Percentiles rank a stretch among this genome's conserved stretches.
These are phyloP conservation scores for Meloidogyne floridensis DNA, from an alignment of 1,140 invertebrate species.

Conservation along the genomic window DNA sequence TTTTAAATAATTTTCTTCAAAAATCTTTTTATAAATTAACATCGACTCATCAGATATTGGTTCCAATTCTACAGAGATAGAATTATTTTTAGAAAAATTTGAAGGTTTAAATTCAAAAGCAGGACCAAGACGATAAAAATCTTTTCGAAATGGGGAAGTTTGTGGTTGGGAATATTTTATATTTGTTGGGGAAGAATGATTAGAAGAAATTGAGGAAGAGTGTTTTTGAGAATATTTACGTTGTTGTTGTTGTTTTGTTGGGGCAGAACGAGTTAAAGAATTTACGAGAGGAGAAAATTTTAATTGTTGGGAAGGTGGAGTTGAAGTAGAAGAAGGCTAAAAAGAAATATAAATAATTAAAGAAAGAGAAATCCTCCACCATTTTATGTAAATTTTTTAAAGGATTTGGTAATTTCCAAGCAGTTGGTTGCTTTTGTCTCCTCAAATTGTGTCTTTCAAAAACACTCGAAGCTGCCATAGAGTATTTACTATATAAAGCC, in stretches of 20 bases:
- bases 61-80: slow-evolving; percentile 13
- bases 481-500: slow-evolving; percentile 32
- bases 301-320: background rate
- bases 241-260: background rate
- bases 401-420: slow-evolving; percentile 21
- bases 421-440: slow-evolving; percentile 5
- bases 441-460: background rate
- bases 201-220: no score
- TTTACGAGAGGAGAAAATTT: background rate
- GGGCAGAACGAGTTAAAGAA: background rate
- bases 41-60: slow-evolving; percentile 17
- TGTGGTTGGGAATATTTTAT: background rate
- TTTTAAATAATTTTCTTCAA: slow-evolving; percentile 6
- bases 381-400: slow-evolving; percentile 8
- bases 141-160: slow-evolving; percentile 13
- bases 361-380: background rate
- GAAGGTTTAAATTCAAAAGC: slow-evolving; percentile 45
- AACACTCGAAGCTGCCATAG: background rate
- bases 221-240: background rate
- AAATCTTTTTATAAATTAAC: slow-evolving; percentile 10
- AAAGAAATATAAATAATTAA: background rate
- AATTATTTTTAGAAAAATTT: slow-evolving; percentile 35
- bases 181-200: background rate
- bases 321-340: background rate
- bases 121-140: slow-evolving; percentile 41